Evolutionary conservation across 2,113 vertebrate species (phyloP), one percentile per base, ranked within the genome.

Genomic region (Hippoglossus stenolepis): DNA sequence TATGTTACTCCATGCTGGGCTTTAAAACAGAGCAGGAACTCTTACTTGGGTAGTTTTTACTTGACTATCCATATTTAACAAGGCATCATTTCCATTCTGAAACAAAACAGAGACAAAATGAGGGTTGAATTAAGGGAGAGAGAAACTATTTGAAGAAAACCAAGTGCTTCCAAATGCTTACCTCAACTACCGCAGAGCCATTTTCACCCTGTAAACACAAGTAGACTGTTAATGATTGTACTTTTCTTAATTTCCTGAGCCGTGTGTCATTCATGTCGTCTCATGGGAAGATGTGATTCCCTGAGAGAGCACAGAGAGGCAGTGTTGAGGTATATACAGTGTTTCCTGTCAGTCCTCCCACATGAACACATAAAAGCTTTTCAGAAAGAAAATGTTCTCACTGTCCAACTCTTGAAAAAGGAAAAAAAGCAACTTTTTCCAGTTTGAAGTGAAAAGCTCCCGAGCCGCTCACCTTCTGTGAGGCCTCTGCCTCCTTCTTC

Each of bases 401-500:
- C 59, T 18, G 31, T 35, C 23, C 21, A 65, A 51, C 20, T 21
- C 67, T 38, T 28, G 8, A 51, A 23, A 31, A 38, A 11, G 2
- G 54, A 24, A 57, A 57, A 5, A 40, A 54, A 51, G 13, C 12
- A 7, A 54, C 69, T 60, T 49, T 59, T 17, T 47, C 73, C 68
- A 58, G 21, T 60, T 23, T 28, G 3, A 51, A 13, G 35, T 51
- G 11, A 31, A 35, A 14, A 10, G 6, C 31, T 4, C 65, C 28
- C 38, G 28, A n/a, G 14, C 20, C 12, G 2, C 14, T 87, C 82
- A 91, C 97, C 94, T 96, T 97, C 89, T 96, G 94, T 72, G 95
- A 93, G 54, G 90, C 76, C 23, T 97, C 96, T 0, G 95, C 93
- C 80, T 99, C 96, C 23, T 96, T 97, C 89, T 97, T 97, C 92